Evolutionary conservation across 1,140 invertebrate genomes (phyloP).

Genomic region (Mamestra configurata): DNA sequence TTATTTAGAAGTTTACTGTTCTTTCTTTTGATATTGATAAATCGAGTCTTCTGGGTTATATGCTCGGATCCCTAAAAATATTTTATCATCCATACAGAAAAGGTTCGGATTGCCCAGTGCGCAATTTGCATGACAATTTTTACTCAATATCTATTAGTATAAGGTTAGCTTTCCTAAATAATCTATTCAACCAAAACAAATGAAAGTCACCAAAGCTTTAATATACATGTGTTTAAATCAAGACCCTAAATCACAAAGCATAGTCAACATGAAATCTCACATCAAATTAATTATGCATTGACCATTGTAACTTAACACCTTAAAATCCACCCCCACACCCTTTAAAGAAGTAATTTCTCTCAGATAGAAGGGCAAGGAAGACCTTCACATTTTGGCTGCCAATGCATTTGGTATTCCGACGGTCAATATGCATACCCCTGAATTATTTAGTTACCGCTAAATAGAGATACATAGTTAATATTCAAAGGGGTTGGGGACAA

Average conservation of each 20-base stretch:
- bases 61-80: too few species aligned
- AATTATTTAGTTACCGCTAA: slow-evolving; percentile 76
- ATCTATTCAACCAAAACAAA: background rate
- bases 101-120: too few species aligned
- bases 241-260: slow-evolving; percentile 31
- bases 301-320: slow-evolving; percentile 52
- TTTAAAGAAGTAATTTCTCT: background rate
- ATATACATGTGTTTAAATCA: background rate
- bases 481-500: slow-evolving; percentile 69
- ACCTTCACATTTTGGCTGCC: slow-evolving; percentile 53
- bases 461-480: slow-evolving; percentile 74
- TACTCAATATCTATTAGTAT: background rate
- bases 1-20: too few species aligned
- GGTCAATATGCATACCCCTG: slow-evolving; percentile 71
- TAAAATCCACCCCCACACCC: background rate
- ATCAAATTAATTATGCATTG: slow-evolving; percentile 54
- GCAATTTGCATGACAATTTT: background rate
- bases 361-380: slow-evolving; percentile 19
- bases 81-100: too few species aligned
- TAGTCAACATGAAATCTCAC: slow-evolving; percentile 45
- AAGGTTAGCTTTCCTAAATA: background rate
- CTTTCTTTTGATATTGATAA: too few species aligned
- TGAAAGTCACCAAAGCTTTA: slow-evolving; percentile 24
- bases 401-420: slow-evolving; percentile 61
- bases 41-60: too few species aligned